Conservation (phyloP, 2,113 vertebrate genomes). For the Eudorcas thomsonii region DNA sequence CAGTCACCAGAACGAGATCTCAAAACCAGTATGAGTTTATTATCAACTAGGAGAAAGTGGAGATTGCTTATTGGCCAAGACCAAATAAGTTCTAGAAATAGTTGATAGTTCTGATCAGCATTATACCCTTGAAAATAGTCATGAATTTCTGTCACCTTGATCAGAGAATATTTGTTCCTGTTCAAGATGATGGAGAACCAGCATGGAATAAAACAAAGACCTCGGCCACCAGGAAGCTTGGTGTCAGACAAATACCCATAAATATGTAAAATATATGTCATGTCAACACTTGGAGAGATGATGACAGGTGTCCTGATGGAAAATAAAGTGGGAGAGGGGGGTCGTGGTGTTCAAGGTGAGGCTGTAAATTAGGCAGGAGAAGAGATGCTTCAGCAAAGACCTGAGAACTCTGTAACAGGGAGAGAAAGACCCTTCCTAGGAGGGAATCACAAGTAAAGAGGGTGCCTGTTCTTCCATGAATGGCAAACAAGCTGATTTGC, state of each 20-base stretch:
- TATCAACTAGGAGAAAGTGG: not conserved
- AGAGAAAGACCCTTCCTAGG: not conserved
- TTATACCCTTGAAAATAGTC: not conserved
- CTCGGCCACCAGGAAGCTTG: not conserved
- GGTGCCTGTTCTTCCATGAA: not conserved
- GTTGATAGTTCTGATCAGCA: not conserved
- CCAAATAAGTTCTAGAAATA: not conserved
- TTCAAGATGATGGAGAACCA: not conserved
- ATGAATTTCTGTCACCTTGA: not conserved
- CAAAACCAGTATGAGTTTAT: not conserved
- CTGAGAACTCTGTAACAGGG: not conserved
- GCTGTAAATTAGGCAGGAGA: not conserved
- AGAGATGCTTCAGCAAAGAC: not conserved
- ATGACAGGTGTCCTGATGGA: too few species aligned
- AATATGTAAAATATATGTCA: not conserved
- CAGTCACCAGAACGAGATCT: conserved; percentile 12
- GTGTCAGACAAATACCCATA: not conserved
- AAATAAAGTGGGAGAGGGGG: not conserved
- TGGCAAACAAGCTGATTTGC: not conserved
- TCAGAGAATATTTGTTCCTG: not conserved
- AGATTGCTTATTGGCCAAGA: not conserved
- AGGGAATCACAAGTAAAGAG: not conserved
- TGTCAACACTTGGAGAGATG: not conserved
- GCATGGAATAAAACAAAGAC: not conserved
- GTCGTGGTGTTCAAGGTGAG: too few species aligned